These are phyloP conservation scores for Pelagia noctiluca DNA, from an alignment of 30 jellyfish, hydroid and myxozoan genomes.

Conservation along the genomic window DNA sequence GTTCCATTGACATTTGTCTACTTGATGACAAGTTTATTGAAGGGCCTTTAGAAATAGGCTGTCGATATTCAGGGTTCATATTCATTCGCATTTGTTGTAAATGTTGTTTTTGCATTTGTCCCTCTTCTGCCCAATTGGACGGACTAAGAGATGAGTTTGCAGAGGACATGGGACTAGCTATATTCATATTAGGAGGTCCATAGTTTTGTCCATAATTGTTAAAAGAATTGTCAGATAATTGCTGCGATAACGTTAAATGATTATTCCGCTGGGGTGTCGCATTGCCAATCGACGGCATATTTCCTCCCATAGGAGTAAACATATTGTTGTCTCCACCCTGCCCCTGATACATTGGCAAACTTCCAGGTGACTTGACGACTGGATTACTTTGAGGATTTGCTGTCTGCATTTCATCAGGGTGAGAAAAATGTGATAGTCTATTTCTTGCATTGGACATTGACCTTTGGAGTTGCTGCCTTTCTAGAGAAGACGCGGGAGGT, in stretches of 20 bases:
- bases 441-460: constrained; percentile 68
- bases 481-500: constrained; percentile 54
- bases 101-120: constrained; percentile 68
- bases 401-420: constrained; percentile 64
- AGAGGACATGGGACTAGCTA: constrained; percentile 55
- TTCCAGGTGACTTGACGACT: constrained; percentile 63
- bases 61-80: constrained; percentile 59
- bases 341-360: constrained; percentile 52
- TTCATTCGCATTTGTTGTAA: constrained; percentile 53
- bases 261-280: constrained; percentile 42
- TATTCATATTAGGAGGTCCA: constrained; percentile 74
- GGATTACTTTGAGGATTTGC: constrained; percentile 28
- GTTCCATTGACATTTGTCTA: constrained; percentile 43
- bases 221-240: not conserved
- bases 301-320: constrained; percentile 52
- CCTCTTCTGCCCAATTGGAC: constrained; percentile 57
- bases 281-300: constrained; percentile 43
- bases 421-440: constrained; percentile 65
- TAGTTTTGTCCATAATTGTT: constrained; percentile 43
- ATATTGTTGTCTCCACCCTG: constrained; percentile 39
- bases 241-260: not conserved
- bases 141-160: constrained; percentile 52
- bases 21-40: constrained; percentile 27
- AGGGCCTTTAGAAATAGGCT: constrained; percentile 64
- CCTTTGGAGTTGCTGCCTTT: constrained; percentile 67